These are phyloP conservation scores for Heterodera filipjevi DNA, from an alignment of 2,888 invertebrate genomes.

Conservation along the genomic window DNA sequence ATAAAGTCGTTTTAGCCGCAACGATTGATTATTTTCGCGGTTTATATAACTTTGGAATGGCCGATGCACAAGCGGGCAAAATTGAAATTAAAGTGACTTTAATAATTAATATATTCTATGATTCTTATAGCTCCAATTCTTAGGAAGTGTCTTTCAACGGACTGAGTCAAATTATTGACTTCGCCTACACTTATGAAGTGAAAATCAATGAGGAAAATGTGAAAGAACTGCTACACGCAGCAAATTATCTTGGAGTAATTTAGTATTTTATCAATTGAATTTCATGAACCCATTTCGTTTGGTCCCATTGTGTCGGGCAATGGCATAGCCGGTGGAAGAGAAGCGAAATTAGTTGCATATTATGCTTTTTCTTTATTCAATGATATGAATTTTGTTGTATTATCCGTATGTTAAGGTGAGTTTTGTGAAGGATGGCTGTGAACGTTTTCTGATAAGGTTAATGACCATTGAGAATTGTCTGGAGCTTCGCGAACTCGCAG, in stretches of 20 bases:
- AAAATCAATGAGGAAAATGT: constrained; percentile 67
- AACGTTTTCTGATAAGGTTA: constrained; percentile 68
- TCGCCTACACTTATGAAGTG: constrained; percentile 68
- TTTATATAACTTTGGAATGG: constrained; percentile 24
- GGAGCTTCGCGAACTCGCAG: constrained; percentile 67
- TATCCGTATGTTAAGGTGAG: constrained; percentile 68
- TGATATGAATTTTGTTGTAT: too few species aligned
- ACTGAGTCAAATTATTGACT: constrained; percentile 60
- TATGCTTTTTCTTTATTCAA: too few species aligned
- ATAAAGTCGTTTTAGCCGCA: constrained; percentile 68
- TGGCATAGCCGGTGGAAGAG: too few species aligned
- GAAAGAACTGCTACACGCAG: constrained; percentile 68
- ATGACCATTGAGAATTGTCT: constrained; percentile 67
- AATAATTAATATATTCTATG: too few species aligned
- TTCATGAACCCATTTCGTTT: too few species aligned
- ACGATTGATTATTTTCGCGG: constrained; percentile 66
- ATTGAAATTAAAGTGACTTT: constrained; percentile 23
- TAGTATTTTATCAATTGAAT: too few species aligned
- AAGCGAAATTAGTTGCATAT: too few species aligned
- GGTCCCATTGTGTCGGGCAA: too few species aligned
- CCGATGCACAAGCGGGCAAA: constrained; percentile 3
- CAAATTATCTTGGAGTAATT: constrained; percentile 44
- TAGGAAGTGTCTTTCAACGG: constrained; percentile 22
- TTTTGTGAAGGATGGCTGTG: constrained; percentile 67
- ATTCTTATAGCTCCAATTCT: too few species aligned